Conservation (phyloP, 1,140 invertebrate genomes). For the Eciton burchellii region DNA sequence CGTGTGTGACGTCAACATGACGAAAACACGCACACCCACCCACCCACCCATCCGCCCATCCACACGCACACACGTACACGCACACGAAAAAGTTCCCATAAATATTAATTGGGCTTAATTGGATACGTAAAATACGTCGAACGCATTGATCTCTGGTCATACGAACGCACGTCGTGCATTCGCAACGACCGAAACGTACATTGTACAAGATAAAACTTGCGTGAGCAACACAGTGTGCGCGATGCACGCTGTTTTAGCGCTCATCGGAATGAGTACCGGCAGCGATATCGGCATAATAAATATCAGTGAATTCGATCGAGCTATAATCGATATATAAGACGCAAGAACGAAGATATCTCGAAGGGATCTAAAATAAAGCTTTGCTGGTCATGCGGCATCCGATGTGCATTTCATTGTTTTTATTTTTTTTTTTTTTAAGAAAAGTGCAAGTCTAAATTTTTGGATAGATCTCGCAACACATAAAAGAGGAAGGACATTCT, state of each 20-base stretch:
- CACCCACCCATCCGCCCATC: too few relatives aligned
- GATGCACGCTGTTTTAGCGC: too few relatives aligned
- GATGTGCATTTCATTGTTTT: conserved; percentile 59
- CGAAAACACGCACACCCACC: too few relatives aligned
- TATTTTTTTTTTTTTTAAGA: conserved; percentile 59
- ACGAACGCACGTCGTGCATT: not conserved
- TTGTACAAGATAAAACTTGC: conserved; percentile 1
- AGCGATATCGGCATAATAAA: not conserved
- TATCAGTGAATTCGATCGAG: too few relatives aligned
- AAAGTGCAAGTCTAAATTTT: conserved; percentile 70
- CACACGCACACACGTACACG: too few relatives aligned
- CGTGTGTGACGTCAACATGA: not conserved
- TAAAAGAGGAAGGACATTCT: not conserved
- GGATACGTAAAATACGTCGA: not conserved
- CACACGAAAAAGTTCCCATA: conserved; percentile 1
- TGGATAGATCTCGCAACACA: conserved; percentile 57
- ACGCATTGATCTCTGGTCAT: not conserved
- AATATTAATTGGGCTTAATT: conserved; percentile 5
- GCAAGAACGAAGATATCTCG: not conserved
- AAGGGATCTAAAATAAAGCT: conserved; percentile 5
- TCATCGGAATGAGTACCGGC: not conserved
- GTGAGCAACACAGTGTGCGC: too few relatives aligned
- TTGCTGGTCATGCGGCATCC: conserved; percentile 53
- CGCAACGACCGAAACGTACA: not conserved
- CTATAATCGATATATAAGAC: not conserved